These are phyloP conservation scores for Philaenus spumarius DNA, from an alignment of 1,140 invertebrate genomes.

Conservation along the genomic window DNA sequence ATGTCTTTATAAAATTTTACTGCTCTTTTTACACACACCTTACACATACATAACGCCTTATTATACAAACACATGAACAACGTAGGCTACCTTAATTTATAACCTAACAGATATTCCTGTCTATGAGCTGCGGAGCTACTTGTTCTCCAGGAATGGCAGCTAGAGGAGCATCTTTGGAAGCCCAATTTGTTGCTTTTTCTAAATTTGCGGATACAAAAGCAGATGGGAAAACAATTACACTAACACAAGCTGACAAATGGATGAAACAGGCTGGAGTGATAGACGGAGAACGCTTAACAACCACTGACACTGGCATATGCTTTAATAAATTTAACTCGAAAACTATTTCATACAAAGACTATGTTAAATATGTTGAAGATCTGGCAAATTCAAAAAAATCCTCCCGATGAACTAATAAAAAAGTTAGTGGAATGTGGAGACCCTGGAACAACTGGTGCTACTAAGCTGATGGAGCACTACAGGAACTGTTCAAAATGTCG, in stretches of 20 bases:
- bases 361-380: conserved; percentile 72
- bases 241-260: conserved; percentile 68
- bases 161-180: conserved; percentile 31
- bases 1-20: no score
- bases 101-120: no score
- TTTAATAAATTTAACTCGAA: conserved; percentile 50
- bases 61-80: no score
- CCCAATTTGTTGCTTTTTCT: conserved; percentile 60
- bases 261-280: conserved; percentile 69
- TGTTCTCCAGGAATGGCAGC: no score
- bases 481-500: no score
- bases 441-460: conserved; percentile 50
- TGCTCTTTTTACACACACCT: no score
- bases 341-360: conserved; percentile 46
- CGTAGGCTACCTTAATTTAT: no score
- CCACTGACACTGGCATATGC: conserved; percentile 59
- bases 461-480: no score
- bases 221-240: conserved; percentile 57
- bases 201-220: conserved; percentile 83
- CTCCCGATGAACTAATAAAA: conserved; percentile 61
- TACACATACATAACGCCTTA: no score
- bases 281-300: conserved; percentile 59
- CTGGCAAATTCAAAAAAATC: conserved; percentile 72
- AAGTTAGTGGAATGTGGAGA: conserved; percentile 69
- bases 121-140: no score